Evolutionary conservation across 1,140 invertebrate species (phyloP).

Genomic region (Dendrolimus punctatus): DNA sequence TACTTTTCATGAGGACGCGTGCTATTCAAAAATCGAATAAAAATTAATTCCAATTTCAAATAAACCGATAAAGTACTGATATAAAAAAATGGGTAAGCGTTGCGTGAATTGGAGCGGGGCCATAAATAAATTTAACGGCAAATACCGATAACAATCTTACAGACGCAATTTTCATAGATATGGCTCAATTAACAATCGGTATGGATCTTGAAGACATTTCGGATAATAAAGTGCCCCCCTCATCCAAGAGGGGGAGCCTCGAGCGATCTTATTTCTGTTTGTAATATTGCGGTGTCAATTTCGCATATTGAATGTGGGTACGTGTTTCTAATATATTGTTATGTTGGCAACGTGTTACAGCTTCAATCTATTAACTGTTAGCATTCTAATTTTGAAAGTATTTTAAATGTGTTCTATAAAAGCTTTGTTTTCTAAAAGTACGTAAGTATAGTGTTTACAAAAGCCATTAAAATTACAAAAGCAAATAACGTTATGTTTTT

Average conservation of each 20-base stretch:
- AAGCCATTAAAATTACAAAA: no score
- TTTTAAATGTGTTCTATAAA: no score
- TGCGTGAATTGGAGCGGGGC: no score
- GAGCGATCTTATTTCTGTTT: slow-evolving; percentile 68
- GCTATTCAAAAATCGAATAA: no score
- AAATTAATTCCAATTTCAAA: slow-evolving; percentile 7
- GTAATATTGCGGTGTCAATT: slow-evolving; percentile 70
- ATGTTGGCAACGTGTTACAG: not conserved
- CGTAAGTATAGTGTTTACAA: no score
- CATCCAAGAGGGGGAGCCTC: slow-evolving; percentile 27
- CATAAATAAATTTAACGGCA: slow-evolving; percentile 57
- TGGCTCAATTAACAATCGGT: slow-evolving; percentile 70
- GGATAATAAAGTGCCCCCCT: slow-evolving; percentile 60
- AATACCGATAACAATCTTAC: slow-evolving; percentile 61
- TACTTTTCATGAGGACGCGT: no score
- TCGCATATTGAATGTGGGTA: slow-evolving; percentile 61
- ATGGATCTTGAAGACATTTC: slow-evolving; percentile 67
- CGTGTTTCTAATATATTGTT: slow-evolving; percentile 46
- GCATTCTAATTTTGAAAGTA: no score
- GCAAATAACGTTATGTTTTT: no score
- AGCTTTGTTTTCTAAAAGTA: no score
- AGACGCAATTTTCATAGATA: slow-evolving; percentile 68
- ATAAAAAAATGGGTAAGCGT: no score
- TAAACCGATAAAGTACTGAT: no score
- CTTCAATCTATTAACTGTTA: no score